Conservation (phyloP, 2,797 vertebrate species). For the Sebastes alutus region DNA sequence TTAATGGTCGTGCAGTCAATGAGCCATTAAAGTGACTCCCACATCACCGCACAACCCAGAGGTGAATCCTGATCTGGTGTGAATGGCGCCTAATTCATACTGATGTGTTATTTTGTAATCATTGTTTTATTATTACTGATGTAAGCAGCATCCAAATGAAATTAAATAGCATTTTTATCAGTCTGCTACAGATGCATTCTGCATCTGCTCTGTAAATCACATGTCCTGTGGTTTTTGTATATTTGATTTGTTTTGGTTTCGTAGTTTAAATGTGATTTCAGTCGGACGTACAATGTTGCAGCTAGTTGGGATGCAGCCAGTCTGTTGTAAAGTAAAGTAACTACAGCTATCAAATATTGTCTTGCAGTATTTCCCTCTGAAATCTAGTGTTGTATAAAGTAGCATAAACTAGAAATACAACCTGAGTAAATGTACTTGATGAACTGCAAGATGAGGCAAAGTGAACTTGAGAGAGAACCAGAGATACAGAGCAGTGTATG, state of each 20-base stretch:
- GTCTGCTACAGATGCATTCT: background rate
- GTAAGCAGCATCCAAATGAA: background rate
- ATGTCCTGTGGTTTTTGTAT: background rate
- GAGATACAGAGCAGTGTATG: conserved; percentile 9
- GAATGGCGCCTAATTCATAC: no score
- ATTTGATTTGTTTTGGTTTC: background rate
- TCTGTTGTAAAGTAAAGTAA: background rate
- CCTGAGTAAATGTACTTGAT: background rate
- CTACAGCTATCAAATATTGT: background rate
- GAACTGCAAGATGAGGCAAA: background rate
- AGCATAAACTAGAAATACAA: background rate
- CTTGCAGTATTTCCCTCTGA: background rate
- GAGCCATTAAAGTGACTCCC: no score
- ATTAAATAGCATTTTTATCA: background rate
- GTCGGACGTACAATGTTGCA: background rate
- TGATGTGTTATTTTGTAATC: background rate
- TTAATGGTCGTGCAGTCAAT: no score
- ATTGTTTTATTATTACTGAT: background rate
- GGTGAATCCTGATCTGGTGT: no score
- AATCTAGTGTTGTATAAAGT: background rate
- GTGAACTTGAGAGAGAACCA: background rate
- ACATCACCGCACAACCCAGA: no score
- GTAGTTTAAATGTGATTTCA: background rate
- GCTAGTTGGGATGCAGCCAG: background rate
- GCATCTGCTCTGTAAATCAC: background rate